Conservation (phyloP, 2,113 vertebrate species). For the Salvator merianae region DNA sequence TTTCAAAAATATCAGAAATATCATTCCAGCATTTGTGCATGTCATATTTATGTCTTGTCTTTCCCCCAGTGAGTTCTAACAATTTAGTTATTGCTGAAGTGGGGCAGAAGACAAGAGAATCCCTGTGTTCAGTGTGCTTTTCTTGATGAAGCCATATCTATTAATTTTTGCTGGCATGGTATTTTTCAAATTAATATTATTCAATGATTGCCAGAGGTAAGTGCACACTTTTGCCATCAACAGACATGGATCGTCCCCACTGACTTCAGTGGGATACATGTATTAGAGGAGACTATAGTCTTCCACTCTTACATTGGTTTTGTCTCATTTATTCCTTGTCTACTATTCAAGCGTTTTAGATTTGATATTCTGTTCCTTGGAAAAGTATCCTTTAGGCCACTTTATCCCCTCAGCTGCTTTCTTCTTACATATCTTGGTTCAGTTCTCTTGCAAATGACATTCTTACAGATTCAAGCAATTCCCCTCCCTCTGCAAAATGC, state of each 20-base stretch:
- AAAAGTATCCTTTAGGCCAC: slow-evolving; percentile 3
- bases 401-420: neutral
- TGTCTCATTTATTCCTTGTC: neutral
- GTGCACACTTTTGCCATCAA: neutral
- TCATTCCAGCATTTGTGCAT: neutral
- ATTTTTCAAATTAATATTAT: neutral
- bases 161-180: neutral
- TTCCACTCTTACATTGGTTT: neutral
- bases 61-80: too few species aligned
- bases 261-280: neutral
- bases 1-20: too few species aligned
- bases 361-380: slow-evolving; percentile 4
- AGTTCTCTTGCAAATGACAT: neutral
- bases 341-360: neutral
- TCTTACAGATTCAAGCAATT: neutral
- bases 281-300: neutral
- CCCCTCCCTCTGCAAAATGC: neutral
- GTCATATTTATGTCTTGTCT: too few species aligned
- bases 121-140: neutral
- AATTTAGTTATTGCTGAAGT: neutral
- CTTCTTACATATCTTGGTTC: neutral
- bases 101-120: neutral
- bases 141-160: neutral
- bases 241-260: neutral
- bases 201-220: neutral